phyloP scores from a whole-genome alignment of 2,888 invertebrate species.

The Syrista parreyssii region DNA sequence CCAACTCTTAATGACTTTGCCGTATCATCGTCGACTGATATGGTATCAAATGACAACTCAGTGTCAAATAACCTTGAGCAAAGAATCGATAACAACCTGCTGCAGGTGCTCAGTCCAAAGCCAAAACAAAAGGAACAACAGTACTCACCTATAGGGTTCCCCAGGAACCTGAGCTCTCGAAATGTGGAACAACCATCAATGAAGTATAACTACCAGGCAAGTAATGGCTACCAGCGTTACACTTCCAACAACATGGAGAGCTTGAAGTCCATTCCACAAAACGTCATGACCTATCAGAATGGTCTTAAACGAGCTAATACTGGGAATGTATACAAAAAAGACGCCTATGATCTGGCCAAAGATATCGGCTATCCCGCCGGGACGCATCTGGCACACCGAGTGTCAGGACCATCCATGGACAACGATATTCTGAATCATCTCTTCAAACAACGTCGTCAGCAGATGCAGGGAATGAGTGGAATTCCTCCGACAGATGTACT shows the following conservation, averaged over 20 bases:
- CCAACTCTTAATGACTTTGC: slow-evolving; percentile 46
- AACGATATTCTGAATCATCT: slow-evolving; percentile 55
- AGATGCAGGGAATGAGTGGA: slow-evolving; percentile 18
- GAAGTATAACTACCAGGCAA: slow-evolving; percentile 54
- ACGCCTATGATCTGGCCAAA: slow-evolving; percentile 51
- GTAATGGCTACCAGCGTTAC: slow-evolving; percentile 54
- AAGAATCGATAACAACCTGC: slow-evolving; percentile 51
- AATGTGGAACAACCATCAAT: slow-evolving; percentile 43
- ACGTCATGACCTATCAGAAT: slow-evolving; percentile 44
- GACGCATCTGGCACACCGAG: slow-evolving; percentile 47
- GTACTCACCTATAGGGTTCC: slow-evolving; percentile 31
- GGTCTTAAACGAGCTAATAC: slow-evolving; percentile 46
- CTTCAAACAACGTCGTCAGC: slow-evolving; percentile 57
- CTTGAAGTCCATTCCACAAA: slow-evolving; percentile 48
- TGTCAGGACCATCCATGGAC: slow-evolving; percentile 42
- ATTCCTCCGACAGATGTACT: slow-evolving; percentile 50
- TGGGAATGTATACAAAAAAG: slow-evolving; percentile 47
- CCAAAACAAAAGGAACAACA: slow-evolving; percentile 25
- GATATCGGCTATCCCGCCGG: slow-evolving; percentile 45
- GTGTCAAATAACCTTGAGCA: slow-evolving; percentile 43
- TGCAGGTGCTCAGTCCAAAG: slow-evolving; percentile 53
- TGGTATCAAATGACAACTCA: slow-evolving; percentile 43
- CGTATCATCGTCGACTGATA: slow-evolving; percentile 39
- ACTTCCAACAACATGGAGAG: slow-evolving; percentile 52
- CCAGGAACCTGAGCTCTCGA: slow-evolving; percentile 28